A percentile compares a stretch with the other conserved stretches of the same genome.
Conservation (phyloP, 2,888 invertebrate species). For the Crematogaster levior region DNA sequence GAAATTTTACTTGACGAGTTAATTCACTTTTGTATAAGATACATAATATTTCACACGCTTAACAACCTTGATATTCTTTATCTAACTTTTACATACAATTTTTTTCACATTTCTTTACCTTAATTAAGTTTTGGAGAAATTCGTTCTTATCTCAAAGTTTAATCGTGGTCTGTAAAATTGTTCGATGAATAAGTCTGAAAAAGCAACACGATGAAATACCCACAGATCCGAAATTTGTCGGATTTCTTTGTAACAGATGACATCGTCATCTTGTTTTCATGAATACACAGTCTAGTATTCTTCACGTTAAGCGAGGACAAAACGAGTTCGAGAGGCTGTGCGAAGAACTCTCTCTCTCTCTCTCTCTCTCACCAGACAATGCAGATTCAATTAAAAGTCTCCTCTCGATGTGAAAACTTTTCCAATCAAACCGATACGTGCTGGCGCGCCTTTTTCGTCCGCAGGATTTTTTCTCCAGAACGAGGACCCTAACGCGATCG, state of each 20-base stretch:
- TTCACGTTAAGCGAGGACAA: slow-evolving; percentile 17
- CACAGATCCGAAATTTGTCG: background rate
- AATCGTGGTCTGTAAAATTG: slow-evolving; percentile 2
- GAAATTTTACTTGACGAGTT: background rate
- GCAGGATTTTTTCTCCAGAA: slow-evolving; percentile 52
- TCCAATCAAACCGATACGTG: slow-evolving; percentile 80
- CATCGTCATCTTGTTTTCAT: slow-evolving; percentile 38
- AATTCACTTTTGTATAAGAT: background rate
- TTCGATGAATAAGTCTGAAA: background rate
- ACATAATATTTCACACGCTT: background rate
- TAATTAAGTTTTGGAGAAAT: background rate
- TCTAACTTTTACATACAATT: background rate
- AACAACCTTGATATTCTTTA: background rate
- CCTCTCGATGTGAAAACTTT: slow-evolving; percentile 76
- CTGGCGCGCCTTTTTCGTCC: slow-evolving; percentile 58
- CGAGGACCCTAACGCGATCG: slow-evolving; percentile 37
- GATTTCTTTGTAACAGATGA: slow-evolving; percentile 8
- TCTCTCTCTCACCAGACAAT: slow-evolving; percentile 67
- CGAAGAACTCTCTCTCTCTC: slow-evolving; percentile 25
- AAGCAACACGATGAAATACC: background rate
- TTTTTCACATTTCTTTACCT: background rate
- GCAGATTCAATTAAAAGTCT: slow-evolving; percentile 81
- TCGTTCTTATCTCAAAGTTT: background rate
- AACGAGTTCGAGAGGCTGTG: slow-evolving; percentile 10
- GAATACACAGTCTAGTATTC: slow-evolving; percentile 14